Conservation (phyloP, 2,888 invertebrate species). For the Apamea sordens region DNA sequence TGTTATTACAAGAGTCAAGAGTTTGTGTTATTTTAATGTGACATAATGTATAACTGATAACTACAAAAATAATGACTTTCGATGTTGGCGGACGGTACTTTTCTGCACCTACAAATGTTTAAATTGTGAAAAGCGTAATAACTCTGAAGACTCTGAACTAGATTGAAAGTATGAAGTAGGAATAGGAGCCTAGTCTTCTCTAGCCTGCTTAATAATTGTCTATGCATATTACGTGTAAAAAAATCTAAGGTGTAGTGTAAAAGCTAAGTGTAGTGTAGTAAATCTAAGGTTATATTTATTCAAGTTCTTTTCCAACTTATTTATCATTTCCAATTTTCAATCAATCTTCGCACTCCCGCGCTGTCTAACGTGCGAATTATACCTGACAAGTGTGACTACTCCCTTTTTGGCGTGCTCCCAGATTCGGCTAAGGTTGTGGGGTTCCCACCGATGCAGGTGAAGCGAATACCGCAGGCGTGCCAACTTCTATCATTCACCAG, state of each 20-base stretch:
- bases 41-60: background rate
- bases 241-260: background rate
- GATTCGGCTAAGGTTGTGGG: constrained; percentile 31
- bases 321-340: background rate
- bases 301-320: background rate
- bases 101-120: background rate
- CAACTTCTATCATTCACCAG: constrained; percentile 59
- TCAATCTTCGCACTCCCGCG: background rate
- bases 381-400: background rate
- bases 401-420: constrained; percentile 49
- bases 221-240: background rate
- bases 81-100: background rate
- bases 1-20: background rate
- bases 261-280: background rate
- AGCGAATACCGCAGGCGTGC: constrained; percentile 52
- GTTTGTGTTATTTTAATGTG: background rate
- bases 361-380: constrained; percentile 7
- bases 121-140: background rate
- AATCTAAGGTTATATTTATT: background rate
- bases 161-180: background rate
- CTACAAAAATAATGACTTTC: background rate
- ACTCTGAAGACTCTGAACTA: background rate
- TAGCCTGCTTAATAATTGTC: background rate
- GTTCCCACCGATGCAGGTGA: constrained; percentile 35
- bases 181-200: background rate